Conservation (phyloP, 2,113 vertebrate species). For the Gallinago jamesoni region DNA sequence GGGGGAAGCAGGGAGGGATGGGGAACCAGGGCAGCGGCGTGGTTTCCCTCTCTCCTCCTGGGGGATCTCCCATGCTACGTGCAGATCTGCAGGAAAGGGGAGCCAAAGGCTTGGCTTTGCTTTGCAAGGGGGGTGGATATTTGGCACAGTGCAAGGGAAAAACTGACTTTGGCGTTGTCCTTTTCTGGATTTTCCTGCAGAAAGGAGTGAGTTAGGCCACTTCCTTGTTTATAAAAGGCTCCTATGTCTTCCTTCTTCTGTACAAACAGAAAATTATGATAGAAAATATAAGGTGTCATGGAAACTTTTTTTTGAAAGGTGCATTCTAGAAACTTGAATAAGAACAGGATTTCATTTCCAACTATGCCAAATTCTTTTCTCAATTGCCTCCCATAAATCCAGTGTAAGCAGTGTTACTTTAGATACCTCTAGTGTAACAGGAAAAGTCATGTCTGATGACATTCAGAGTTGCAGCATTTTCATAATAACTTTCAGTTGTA, state of each 20-base stretch:
- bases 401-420: background rate
- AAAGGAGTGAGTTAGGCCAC: background rate
- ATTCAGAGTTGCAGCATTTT: background rate
- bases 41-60: background rate
- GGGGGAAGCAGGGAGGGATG: background rate
- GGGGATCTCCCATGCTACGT: background rate
- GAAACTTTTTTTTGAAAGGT: background rate
- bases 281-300: background rate
- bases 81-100: background rate
- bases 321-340: background rate
- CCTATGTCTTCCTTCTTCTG: background rate
- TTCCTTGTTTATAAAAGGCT: constrained; percentile 30
- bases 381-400: background rate
- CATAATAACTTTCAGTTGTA: background rate
- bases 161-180: background rate
- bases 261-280: background rate
- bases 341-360: background rate
- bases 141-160: constrained; percentile 12
- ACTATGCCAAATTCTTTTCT: background rate
- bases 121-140: background rate
- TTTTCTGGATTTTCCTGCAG: constrained; percentile 20
- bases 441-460: background rate
- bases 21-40: accelerated
- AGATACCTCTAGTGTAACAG: background rate
- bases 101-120: background rate